Base-by-base conservation (phyloP, 2,888 invertebrate genomes). In the Lycophotia porphyrea region DNA sequence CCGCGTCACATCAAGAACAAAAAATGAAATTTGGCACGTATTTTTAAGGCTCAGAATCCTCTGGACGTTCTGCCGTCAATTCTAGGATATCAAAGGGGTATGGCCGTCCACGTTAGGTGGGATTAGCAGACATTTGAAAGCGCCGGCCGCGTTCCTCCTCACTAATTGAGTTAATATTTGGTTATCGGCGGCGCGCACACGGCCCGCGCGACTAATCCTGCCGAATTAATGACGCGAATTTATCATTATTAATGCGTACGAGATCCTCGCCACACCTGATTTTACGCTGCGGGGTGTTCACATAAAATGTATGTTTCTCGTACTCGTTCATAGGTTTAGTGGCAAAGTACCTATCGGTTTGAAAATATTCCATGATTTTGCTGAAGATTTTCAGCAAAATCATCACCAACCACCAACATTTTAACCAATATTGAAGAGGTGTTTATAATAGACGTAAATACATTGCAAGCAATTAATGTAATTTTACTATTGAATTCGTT, bases 151-250 rank as follows among this genome's bases (percentile, higher is more conserved):
- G 87, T 92, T 76, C 92, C 94, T 93, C 92, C 89, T 91, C 91
- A 92, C 96, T 96, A 96, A 96, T 96, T 96, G 96, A 96, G 95
- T 96, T 96, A 96, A 96, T 96, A 96, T 96, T 96, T 96, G 96
- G 96, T 96, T 96, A 96, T 96, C 96, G 95, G 94, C 90, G 89
- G 89, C 93, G 93, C 94, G 92, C 96, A 96, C 94, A 93, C 95
- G 92, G 89, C 92, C 91, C 88, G 91, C 91, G 92, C 92, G 93
- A 92, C 95, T 96, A 95, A 96, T 94, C 96, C 96, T 80, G 68
- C 86, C 91, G 95, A 94, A 96, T 96, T 96, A 96, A 96, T 96
- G 96, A 95, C 95, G 90, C 91, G 90, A 95, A 96, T 96, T 96
- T 96, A 95, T 96, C 96, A 96, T 96, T 96, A 96, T 96, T 96